Evolutionary conservation across 2,113 vertebrate species (phyloP), one percentile per base, ranked within the genome.

Genomic region (Hippoglossus stenolepis): DNA sequence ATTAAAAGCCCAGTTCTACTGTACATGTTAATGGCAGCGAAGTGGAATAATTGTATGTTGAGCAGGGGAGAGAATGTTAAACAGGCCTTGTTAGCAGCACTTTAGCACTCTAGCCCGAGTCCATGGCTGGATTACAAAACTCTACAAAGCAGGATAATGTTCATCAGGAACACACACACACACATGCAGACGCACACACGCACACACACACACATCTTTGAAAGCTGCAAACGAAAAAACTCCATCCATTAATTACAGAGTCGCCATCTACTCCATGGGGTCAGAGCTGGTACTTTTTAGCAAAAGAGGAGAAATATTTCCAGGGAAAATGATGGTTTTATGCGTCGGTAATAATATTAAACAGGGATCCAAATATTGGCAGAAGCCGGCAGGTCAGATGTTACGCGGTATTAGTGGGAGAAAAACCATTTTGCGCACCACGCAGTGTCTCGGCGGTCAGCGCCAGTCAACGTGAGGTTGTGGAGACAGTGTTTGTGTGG

Each of bases 11-110:
- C 85, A 80, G 87, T 90, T 85, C 92, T 92, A 93, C 88, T 92
- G 90, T 93, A 93, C 92, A 93, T 94, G 92, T 91, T 94, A 94
- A 94, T 94, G 91, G 93, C 89, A 91, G 88, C 83, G 87, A 85
- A 90, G 92, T 91, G 84, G 90, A 94, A 94, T 94, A 95, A 94
- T 94, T 93, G 93, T 93, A 92, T 89, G 91, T 93, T 92, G 93
- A 94, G 93, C 92, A 93, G 92, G 88, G 90, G 85, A 93, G 91
- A 90, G 94, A 94, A 94, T 94, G 93, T 94, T 95, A 94, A 95
- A 94, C 93, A 94, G 92, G 93, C 84, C 90, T 92, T 94, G 93
- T 94, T 94, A 95, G 92, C 91, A 90, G 93, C 93, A 94, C 93
- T 94, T 94, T 93, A 94, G 93, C 90, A 92, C 93, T 94, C 83